Evolutionary conservation across 2,888 invertebrate genomes (phyloP), one percentile per base, ranked within the genome.

Genomic region (Cantharis lateralis): DNA sequence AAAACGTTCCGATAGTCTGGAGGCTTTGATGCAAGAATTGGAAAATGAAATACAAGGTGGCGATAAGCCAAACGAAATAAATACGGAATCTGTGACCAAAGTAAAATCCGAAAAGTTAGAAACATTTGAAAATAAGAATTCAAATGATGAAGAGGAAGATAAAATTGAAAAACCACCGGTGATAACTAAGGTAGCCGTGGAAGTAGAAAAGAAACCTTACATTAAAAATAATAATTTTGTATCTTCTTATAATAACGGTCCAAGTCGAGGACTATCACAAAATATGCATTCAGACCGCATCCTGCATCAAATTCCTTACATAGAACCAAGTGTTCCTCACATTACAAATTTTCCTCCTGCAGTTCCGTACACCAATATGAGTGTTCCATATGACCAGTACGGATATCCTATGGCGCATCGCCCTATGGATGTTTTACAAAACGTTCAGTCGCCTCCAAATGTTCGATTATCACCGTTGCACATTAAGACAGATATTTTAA

Each of bases 11-110:
- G 88, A 88, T 79, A 90, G 90, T 82, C 84, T 91, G 68, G 90
- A 90, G 75, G 89, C 89, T 3, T 82, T 91, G 32, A 90, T 91
- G 88, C 87, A 89, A 72, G 90, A 91, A 80, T 87, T 91, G 82
- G 90, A 90, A 76, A 86, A 87, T 74, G 90, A 90, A 83, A 90
- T 90, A 80, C 86, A 86, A 76, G 85, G 86, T 70, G 81, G 82
- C 48, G 71, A 80, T 16, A 82, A 79, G 70, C 68, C 75, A 20
- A 76, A 81, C 11, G 69, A 32, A 15, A 16, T 28, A 16, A 79
- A 82, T 15, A 68, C 5, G 18, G 68, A 72, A 62, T 1, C 16
- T 15, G 63, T 69, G n/a, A 24, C 26, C 15, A 28, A 28, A 66
- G 64, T 15, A 16, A 62, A 62, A 28, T 13, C 10, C 9, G 32